Evolutionary conservation across 1,140 invertebrate genomes (phyloP).

Genomic region (Stenopsyche tienmushanensis): DNA sequence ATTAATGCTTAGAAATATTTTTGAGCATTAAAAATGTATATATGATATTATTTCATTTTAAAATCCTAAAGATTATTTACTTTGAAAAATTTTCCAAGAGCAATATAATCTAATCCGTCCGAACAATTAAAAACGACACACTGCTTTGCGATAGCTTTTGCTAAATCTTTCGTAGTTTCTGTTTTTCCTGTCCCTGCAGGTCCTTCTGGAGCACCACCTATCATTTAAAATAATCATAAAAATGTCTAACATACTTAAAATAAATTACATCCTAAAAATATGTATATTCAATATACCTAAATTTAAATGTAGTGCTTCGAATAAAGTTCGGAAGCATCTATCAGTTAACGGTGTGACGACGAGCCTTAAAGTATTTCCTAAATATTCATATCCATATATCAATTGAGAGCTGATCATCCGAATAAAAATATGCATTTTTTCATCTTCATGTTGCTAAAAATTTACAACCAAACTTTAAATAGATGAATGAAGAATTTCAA

Average conservation of each 20-base stretch:
- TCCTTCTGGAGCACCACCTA: conserved; percentile 87
- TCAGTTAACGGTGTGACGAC: conserved; percentile 92
- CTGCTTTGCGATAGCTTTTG: conserved; percentile 94
- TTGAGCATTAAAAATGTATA: too few species aligned
- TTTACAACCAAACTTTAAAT: too few species aligned
- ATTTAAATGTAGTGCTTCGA: conserved; percentile 85
- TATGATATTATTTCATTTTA: too few species aligned
- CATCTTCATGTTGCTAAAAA: conserved; percentile 47
- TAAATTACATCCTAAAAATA: too few species aligned
- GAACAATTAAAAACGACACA: conserved; percentile 98
- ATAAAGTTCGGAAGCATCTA: conserved; percentile 88
- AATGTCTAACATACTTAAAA: not conserved
- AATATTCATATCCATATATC: conserved; percentile 93
- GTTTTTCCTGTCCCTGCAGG: conserved; percentile 96
- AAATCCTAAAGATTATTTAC: too few species aligned
- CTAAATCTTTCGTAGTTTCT: conserved; percentile 94
- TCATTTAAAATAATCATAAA: conserved; percentile 12
- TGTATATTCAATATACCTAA: conserved; percentile 62
- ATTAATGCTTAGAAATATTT: too few species aligned
- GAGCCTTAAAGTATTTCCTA: conserved; percentile 85
- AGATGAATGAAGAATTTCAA: not conserved
- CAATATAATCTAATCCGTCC: conserved; percentile 88
- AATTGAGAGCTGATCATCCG: conserved; percentile 91
- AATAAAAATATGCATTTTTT: conserved; percentile 63
- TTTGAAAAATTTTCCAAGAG: conserved; percentile 96